Base-by-base conservation (phyloP, 1,140 invertebrate species). In the Mizuhopecten yessoensis region DNA sequence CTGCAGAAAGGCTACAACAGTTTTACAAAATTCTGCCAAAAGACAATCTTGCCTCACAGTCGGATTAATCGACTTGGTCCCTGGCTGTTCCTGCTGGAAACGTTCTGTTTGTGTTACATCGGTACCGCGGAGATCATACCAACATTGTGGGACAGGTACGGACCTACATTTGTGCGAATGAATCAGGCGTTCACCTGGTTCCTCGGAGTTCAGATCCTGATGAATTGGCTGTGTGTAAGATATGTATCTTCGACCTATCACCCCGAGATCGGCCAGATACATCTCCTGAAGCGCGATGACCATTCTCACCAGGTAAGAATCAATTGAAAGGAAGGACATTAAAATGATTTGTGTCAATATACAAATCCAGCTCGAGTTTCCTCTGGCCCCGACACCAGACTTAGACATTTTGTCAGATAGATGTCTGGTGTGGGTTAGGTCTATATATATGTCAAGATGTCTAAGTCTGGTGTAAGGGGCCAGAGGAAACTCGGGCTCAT, bases 171-270 rank as follows among this genome's bases (percentile, higher is more conserved):
- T 23, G 57, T 75, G 3, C 23, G 3, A 23, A 75, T 75, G 57
- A 75, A 75, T 17, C 57, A 75, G 57, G 57, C 11, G 11, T 75
- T 75, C 23, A 75, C 57, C 0, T 75, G 57, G 57, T 75, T 75
- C 57, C 57, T 75, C 29, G 57, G 57, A 1, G 23, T 29, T 1
- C 23, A 75, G 57, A 75, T 75, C 17, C n/a, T 75, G 0, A n/a
- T 75, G 57, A 75, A 75, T n/a, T 75, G 57, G 57, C n/a, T 75
- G 57, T 75, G 57, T 29, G 57, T 75, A 5, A 75, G 57, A 11
- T 75, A 17, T 75, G 57, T 75, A 5, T 29, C 57, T 23, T 75
- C 57, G 29, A 29, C 57, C 5, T 75, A 29, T 75, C 23, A 75
- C 23, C n/a, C 57, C 23, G n/a, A 29, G 2, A 1, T 29, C 15